Evolutionary conservation across 2,888 invertebrate species (phyloP).

Genomic region (Xanthorhoe designata): DNA sequence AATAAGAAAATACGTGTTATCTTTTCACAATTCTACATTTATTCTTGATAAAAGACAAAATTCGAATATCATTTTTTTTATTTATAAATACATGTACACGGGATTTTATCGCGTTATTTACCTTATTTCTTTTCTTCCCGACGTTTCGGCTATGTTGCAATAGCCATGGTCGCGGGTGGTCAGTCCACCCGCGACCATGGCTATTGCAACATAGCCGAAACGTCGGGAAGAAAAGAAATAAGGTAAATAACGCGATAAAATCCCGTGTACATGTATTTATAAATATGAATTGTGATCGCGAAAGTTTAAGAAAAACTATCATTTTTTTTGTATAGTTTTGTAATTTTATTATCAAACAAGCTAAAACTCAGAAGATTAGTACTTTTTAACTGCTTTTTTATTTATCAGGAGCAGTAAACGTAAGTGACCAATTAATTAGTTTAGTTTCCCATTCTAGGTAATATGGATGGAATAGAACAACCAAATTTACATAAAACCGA

Average conservation of each 20-base stretch:
- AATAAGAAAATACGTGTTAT: constrained; percentile 25
- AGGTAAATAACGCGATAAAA: too few relatives aligned
- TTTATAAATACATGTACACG: too few relatives aligned
- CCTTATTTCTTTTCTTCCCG: too few relatives aligned
- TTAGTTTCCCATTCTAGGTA: background rate
- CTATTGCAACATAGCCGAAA: too few relatives aligned
- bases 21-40: background rate
- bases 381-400: background rate
- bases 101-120: too few relatives aligned
- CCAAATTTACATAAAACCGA: background rate
- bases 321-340: constrained; percentile 7
- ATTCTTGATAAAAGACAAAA: constrained; percentile 7
- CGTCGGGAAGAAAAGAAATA: too few relatives aligned
- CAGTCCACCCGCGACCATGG: too few relatives aligned
- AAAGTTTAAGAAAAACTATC: too few relatives aligned
- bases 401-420: background rate
- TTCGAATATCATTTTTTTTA: constrained; percentile 5
- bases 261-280: too few relatives aligned
- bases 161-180: too few relatives aligned
- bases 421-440: background rate
- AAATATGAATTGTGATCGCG: too few relatives aligned
- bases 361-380: background rate
- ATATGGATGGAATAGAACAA: constrained; percentile 1
- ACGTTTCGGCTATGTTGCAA: too few relatives aligned
- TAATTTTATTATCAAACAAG: constrained; percentile 10